Conservation (phyloP, 2,113 vertebrate species). For the Pavo muticus region DNA sequence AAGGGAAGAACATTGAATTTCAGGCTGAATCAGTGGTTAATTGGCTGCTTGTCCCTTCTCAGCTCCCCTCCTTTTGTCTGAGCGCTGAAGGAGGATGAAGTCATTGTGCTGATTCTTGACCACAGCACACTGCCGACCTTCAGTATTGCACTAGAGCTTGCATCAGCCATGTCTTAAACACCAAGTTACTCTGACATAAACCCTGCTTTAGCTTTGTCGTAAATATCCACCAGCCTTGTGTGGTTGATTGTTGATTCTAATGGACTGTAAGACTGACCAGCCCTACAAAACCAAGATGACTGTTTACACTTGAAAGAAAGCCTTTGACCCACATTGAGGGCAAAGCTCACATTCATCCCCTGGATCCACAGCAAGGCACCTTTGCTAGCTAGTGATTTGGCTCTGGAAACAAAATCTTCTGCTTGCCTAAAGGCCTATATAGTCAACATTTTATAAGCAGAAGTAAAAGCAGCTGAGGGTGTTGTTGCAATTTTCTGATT, state of each 20-base stretch:
- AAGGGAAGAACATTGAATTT: constrained; percentile 11
- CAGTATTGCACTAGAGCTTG: not conserved
- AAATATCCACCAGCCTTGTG: not conserved
- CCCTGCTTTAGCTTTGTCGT: not conserved
- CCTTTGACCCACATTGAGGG: not conserved
- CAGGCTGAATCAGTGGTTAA: constrained; percentile 29
- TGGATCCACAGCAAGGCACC: not conserved
- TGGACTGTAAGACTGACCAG: not conserved
- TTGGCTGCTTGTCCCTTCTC: not conserved
- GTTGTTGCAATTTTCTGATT: not conserved
- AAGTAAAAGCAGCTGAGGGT: not conserved
- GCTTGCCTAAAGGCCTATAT: not conserved
- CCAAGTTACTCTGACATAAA: not conserved
- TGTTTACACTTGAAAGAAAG: not conserved
- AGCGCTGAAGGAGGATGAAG: not conserved
- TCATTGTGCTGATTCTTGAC: constrained; percentile 27
- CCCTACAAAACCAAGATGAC: not conserved
- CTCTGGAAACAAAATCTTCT: not conserved
- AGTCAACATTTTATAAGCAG: not conserved
- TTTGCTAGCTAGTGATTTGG: not conserved
- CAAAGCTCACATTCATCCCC: not conserved
- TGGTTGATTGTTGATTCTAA: not conserved
- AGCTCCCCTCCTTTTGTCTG: not conserved
- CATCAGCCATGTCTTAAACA: not conserved
- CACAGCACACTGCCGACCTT: not conserved